Evolutionary conservation across 2,888 invertebrate species (phyloP).

Genomic region (Xanthia icteritia): DNA sequence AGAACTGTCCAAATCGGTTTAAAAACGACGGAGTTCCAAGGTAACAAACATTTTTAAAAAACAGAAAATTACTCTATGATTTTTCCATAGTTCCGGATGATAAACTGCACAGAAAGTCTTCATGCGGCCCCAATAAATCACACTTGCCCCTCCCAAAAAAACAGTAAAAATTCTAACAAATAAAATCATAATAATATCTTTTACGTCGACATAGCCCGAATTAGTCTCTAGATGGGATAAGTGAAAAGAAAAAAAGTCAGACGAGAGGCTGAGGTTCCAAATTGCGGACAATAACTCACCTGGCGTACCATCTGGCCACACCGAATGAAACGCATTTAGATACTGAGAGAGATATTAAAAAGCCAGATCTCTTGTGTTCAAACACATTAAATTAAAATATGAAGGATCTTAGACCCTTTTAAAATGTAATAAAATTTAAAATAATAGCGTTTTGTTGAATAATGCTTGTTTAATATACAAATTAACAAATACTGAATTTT

Average conservation of each 20-base stretch:
- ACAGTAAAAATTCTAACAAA: slow-evolving; percentile 11
- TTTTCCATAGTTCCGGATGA: neutral
- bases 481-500: neutral
- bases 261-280: slow-evolving; percentile 66
- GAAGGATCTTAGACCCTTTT: slow-evolving; percentile 26
- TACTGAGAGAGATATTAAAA: slow-evolving; percentile 76
- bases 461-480: neutral
- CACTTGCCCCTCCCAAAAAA: neutral
- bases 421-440: slow-evolving; percentile 24
- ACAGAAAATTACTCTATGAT: too few relatives aligned
- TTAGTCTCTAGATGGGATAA: slow-evolving; percentile 65
- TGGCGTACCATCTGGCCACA: slow-evolving; percentile 78
- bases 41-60: too few relatives aligned
- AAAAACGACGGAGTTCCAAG: too few relatives aligned
- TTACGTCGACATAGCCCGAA: slow-evolving; percentile 61
- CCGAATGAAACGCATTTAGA: slow-evolving; percentile 79
- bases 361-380: slow-evolving; percentile 69
- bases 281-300: slow-evolving; percentile 80
- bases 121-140: neutral
- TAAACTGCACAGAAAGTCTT: neutral
- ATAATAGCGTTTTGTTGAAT: slow-evolving; percentile 6
- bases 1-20: too few relatives aligned
- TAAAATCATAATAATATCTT: slow-evolving; percentile 46
- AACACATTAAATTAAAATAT: slow-evolving; percentile 63
- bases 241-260: slow-evolving; percentile 72